A percentile compares a stretch with the other conserved stretches of the same genome.
Conservation (phyloP, 2,113 vertebrate species). For the Benitochromis conjunctus region DNA sequence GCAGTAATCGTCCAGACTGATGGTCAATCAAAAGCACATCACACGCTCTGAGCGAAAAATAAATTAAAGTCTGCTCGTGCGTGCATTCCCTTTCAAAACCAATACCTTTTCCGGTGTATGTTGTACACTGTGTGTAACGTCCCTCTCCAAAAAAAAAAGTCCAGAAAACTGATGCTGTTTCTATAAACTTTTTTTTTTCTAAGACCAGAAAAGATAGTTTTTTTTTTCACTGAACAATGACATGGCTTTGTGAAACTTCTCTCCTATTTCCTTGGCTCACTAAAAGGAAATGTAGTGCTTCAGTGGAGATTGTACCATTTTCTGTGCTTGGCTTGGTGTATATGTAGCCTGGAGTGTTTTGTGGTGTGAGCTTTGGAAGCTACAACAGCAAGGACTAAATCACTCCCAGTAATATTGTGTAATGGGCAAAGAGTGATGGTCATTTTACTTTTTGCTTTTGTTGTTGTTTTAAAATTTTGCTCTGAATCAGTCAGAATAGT, state of each 20-base stretch:
- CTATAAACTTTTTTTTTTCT: constrained; percentile 7
- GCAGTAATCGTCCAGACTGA: constrained; percentile 28
- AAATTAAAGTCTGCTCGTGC: constrained; percentile 25
- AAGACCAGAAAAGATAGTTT: not conserved
- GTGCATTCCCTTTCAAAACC: constrained; percentile 20
- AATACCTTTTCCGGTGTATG: not conserved
- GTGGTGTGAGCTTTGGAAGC: not conserved
- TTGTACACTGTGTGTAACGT: not conserved
- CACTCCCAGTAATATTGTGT: not conserved
- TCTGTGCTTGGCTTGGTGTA: not conserved
- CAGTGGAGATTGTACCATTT: not conserved
- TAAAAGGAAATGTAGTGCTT: not conserved
- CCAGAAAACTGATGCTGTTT: not conserved
- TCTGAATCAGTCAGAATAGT: not conserved
- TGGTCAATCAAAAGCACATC: constrained; percentile 40
- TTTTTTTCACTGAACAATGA: not conserved
- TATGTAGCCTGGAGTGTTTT: not conserved
- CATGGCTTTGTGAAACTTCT: not conserved
- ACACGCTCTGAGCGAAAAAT: constrained; percentile 1
- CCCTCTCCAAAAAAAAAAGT: not conserved
- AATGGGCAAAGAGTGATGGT: not conserved
- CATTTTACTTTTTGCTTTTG: not conserved
- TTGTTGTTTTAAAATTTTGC: not conserved
- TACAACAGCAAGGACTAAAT: not conserved
- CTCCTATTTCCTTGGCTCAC: not conserved